Percentiles rank a stretch among this genome's conserved stretches.
Conservation (phyloP, 1,140 invertebrate species). For the Heterodera schachtii region DNA sequence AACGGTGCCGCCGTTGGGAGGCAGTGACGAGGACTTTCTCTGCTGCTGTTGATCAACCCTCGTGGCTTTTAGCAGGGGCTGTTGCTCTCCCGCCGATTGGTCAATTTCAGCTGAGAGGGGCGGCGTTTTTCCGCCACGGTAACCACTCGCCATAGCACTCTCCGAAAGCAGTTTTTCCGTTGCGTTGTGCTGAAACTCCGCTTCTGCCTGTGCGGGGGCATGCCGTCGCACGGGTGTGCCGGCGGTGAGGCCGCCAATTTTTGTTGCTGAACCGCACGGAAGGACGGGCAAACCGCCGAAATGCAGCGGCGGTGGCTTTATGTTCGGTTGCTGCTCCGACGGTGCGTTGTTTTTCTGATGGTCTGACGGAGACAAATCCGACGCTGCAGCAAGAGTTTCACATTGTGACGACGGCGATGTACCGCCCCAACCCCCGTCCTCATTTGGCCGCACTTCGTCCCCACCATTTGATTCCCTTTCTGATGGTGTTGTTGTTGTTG, state of each 20-base stretch:
- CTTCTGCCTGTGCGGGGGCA: background rate
- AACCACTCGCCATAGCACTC: too few species aligned
- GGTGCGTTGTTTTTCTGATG: background rate
- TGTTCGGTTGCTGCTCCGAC: background rate
- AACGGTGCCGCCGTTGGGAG: background rate
- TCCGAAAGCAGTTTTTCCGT: too few species aligned
- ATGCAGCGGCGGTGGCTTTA: background rate
- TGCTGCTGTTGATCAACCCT: background rate
- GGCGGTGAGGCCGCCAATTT: background rate
- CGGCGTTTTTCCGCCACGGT: too few species aligned
- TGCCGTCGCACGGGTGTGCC: background rate
- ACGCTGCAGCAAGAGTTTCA: background rate
- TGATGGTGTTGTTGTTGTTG: background rate
- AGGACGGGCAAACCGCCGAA: background rate
- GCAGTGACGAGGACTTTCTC: background rate
- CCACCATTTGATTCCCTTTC: background rate
- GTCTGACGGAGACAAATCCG: constrained; percentile 4
- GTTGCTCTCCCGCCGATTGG: too few species aligned
- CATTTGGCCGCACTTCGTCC: constrained; percentile 1
- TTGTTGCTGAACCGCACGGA: background rate
- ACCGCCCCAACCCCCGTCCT: constrained; percentile 9
- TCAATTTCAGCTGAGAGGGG: too few species aligned
- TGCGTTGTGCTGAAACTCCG: background rate
- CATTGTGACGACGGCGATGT: constrained; percentile 4
- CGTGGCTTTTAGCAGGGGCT: too few species aligned